phyloP scores from a whole-genome alignment of 2,113 vertebrate genomes.

The Chiloscyllium plagiosum region DNA sequence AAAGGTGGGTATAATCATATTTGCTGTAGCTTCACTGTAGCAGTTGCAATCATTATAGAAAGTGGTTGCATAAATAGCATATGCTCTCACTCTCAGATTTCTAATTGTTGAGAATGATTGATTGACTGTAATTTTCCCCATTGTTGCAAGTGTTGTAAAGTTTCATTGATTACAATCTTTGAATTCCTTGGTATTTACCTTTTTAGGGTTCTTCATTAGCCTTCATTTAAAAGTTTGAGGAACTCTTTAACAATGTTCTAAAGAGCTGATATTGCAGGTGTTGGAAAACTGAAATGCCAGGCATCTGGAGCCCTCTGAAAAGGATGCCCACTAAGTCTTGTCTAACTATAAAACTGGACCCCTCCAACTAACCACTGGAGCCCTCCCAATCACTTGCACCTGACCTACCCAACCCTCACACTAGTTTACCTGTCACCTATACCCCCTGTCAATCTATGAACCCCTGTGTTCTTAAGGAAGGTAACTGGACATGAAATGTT shows the following conservation, averaged over 20 bases:
- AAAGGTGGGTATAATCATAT: neutral
- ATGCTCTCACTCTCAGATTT: neutral
- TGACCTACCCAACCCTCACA: too few species aligned
- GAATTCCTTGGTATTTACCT: neutral
- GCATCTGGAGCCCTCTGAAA: too few species aligned
- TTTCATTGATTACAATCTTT: neutral
- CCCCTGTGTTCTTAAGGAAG: too few species aligned
- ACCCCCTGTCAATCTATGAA: too few species aligned
- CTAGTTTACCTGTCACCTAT: too few species aligned
- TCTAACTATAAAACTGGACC: too few species aligned
- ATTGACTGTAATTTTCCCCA: neutral
- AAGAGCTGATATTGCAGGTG: too few species aligned
- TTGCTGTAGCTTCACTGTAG: neutral
- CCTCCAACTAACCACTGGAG: too few species aligned
- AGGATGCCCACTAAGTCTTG: too few species aligned
- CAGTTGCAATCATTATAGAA: neutral
- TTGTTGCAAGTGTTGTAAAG: neutral
- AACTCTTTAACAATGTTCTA: neutral
- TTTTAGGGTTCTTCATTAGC: neutral
- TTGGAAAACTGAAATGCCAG: too few species aligned
- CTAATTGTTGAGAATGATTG: neutral
- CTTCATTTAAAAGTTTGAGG: neutral
- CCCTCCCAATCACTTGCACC: too few species aligned
- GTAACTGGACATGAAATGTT: too few species aligned
- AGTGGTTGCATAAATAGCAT: neutral